These are phyloP conservation scores for Turritopsis rubra DNA, from an alignment of 30 jellyfish, hydroid and myxozoan species.

Conservation along the genomic window DNA sequence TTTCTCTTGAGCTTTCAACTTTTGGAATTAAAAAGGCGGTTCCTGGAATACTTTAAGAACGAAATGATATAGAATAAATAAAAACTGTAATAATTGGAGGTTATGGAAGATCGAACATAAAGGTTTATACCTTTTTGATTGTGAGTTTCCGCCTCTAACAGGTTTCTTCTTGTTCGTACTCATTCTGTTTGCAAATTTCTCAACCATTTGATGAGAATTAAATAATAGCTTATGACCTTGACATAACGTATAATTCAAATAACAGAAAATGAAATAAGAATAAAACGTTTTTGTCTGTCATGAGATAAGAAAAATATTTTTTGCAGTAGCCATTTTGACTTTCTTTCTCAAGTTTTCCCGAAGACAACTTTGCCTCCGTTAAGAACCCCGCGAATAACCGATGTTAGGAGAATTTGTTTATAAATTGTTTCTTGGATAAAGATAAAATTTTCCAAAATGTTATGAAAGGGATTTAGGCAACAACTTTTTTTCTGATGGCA, in stretches of 20 bases:
- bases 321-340: slow-evolving; percentile 33
- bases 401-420: slow-evolving; percentile 24
- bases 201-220: slow-evolving; percentile 8
- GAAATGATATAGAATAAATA: no score
- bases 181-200: background rate
- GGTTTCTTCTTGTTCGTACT: background rate
- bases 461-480: background rate
- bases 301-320: slow-evolving; percentile 1
- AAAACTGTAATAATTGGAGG: no score
- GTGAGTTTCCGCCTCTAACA: slow-evolving; percentile 6
- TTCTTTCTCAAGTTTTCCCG: slow-evolving; percentile 10
- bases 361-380: slow-evolving; percentile 18
- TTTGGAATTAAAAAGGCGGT: no score
- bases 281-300: background rate
- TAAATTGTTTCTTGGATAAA: background rate
- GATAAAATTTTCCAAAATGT: background rate
- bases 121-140: background rate
- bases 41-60: no score
- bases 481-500: background rate
- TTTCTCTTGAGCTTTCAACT: no score
- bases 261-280: background rate
- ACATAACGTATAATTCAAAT: background rate
- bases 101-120: background rate
- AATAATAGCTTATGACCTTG: background rate
- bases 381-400: slow-evolving; percentile 15